These are phyloP conservation scores for Physeter macrocephalus DNA, from an alignment of 2,113 vertebrate genomes.

Conservation along the genomic window DNA sequence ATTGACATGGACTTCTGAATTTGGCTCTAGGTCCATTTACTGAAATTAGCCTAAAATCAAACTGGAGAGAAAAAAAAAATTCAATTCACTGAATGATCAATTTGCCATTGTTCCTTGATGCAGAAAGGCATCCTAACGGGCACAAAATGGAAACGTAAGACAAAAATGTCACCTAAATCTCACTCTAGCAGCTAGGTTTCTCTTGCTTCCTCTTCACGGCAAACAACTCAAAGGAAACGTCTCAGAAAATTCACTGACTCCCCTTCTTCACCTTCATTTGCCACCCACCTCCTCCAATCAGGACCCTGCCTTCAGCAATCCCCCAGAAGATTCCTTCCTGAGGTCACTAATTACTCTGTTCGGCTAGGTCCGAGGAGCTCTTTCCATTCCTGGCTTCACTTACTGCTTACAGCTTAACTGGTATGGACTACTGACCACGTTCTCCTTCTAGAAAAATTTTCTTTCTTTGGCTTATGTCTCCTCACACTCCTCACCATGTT, in stretches of 20 bases:
- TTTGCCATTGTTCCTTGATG: not conserved
- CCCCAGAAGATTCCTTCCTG: not conserved
- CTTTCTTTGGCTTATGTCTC: not conserved
- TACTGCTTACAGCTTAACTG: not conserved
- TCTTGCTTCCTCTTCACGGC: not conserved
- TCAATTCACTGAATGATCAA: not conserved
- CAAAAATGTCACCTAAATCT: not conserved
- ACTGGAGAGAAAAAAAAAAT: not conserved
- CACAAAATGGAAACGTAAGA: not conserved
- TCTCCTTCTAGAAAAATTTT: not conserved
- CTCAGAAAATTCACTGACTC: not conserved
- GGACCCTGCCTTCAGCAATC: not conserved
- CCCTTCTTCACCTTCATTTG: accelerated
- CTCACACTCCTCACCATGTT: accelerated
- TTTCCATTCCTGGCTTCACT: not conserved
- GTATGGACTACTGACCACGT: not conserved
- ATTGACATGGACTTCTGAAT: not conserved
- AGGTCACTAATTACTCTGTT: accelerated
- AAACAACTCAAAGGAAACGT: not conserved
- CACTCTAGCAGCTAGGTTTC: not conserved
- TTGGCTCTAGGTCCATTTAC: not conserved
- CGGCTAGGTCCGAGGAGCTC: not conserved
- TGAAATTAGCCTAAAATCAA: not conserved
- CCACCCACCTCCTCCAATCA: not conserved
- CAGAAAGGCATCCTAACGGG: not conserved